Evolutionary conservation across 2,797 vertebrate genomes (phyloP), one percentile per base, ranked within the genome.

Genomic region (Lindbergichthys nudifrons): DNA sequence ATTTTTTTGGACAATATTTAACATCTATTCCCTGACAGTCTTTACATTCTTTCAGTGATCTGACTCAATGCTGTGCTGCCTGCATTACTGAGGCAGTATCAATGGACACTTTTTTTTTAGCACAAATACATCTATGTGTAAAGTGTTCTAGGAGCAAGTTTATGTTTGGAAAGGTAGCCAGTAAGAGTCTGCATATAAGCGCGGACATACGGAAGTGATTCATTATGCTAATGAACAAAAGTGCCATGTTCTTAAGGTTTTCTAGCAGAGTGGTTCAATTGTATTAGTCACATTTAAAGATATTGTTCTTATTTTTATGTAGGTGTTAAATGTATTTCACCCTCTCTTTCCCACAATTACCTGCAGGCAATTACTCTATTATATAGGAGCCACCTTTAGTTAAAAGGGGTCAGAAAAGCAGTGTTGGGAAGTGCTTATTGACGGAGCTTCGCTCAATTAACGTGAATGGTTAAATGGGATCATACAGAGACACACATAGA

Each of bases 41-140:
- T 42, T 68, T 79, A 88, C 73, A 88, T 85, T 88, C 67, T 70
- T 78, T 32, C 66, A 83, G 70, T 75, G 42, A 70, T 72, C 60
- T 63, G 43, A 54, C 65, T 47, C 43, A 66, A 7, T 51, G 46
- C 46, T 60, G 62, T 66, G 58, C 42, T 62, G 42, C 60, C 63
- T 75, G 23, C 62, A 62, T 57, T 54, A 57, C 42, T 50, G 65
- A 73, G 46, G 59, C 46, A 75, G 23, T 47, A 74, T 66, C 39
- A 61, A 8, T 32, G 26, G 21, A 66, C 50, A n/a, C n/a, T n/a
- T 26, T 62, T 30, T 80, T 41, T 63, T 54, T 62, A 11, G 16
- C 15, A 64, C 32, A 64, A 52, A 65, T 36, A 45, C 13, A 19
- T 52, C 8, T 30, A 26, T 36, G 23, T 62, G n/a, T 62, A 19